Percentiles rank a stretch among this genome's conserved stretches.
These are phyloP conservation scores for Sminthurinus signatus DNA, from an alignment of 1,140 invertebrate species.

Conservation along the genomic window DNA sequence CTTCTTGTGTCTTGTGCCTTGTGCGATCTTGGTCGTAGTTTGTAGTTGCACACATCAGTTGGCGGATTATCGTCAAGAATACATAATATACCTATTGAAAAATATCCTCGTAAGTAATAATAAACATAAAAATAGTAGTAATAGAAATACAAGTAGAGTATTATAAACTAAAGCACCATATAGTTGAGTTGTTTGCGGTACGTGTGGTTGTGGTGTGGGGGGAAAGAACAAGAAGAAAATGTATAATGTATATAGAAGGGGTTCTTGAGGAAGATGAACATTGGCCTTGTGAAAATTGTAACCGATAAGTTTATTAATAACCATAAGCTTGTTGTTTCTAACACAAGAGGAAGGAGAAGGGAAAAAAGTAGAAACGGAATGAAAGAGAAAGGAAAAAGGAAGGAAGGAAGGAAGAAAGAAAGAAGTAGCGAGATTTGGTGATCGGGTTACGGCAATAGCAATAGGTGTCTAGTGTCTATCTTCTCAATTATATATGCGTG, in stretches of 20 bases:
- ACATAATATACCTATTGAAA: too few relatives aligned
- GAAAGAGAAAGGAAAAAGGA: not conserved
- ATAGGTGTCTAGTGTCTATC: not conserved
- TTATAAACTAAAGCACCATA: too few relatives aligned
- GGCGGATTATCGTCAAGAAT: too few relatives aligned
- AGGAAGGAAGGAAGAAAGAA: not conserved
- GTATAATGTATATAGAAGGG: not conserved
- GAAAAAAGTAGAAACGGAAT: not conserved
- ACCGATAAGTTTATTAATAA: constrained; percentile 21
- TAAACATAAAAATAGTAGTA: too few relatives aligned
- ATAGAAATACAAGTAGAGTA: too few relatives aligned
- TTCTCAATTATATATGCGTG: not conserved
- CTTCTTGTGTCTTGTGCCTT: not conserved
- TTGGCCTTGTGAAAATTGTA: constrained; percentile 13
- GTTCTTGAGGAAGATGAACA: not conserved
- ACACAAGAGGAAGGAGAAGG: not conserved
- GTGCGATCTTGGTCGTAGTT: not conserved
- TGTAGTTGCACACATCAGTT: not conserved
- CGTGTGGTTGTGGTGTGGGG: not conserved
- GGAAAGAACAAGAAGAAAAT: not conserved
- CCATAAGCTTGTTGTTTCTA: not conserved
- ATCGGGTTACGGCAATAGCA: constrained; percentile 11
- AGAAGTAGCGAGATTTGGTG: not conserved
- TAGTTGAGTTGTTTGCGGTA: too few relatives aligned
- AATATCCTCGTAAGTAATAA: too few relatives aligned